Evolutionary conservation across 2,113 vertebrate genomes (phyloP), one percentile per base, ranked within the genome.

Genomic region (Poeciliopsis turrubarensis): DNA sequence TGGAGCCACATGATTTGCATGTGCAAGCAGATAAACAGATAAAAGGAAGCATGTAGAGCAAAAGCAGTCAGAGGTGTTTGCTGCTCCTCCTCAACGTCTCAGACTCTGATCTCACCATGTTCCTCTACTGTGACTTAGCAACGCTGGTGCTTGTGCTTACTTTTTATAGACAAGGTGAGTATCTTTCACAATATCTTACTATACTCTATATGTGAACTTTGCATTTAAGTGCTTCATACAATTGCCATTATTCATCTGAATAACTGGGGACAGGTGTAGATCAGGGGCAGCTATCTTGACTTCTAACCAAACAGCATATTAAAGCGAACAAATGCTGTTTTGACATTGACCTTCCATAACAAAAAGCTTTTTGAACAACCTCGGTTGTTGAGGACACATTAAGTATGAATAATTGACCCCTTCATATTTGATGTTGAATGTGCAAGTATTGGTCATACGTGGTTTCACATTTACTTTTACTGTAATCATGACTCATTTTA

Each of bases 141-240:
- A 3, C 51, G 5, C 65, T 86, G 29, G 13, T 83, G 1, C 63
- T 90, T 5, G 15, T 67, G 2, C 67, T 91, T 41, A 44, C 25
- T 29, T 61, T 86, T 37, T 17, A 60, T 64, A 70, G 66, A 25
- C 77, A 79, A 91, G 92, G 92, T 93, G 29, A 30, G 60, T 62
- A 6, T 47, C 17, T 17, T 47, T 47, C 0, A 3, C 25, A 8
- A 1, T n/a, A 11, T 57, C 22, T 25, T 57, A 57, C 8, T 11
- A 3, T 47, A 17, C 44, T 19, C 0, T 47, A 19, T 5, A 6
- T 57, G 0, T n/a, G 10, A 57, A 2, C 51, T 57, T 4, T 7
- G 27, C 12, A 9, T 7, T 60, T 14, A n/a, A 34, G 0, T 25
- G 25, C 9, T n/a, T 57, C 3, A 57, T 57, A 57, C 3, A 9